These are phyloP conservation scores for Microctenopoma steveboyesi DNA, from an alignment of 2,797 vertebrate species.

Conservation along the genomic window DNA sequence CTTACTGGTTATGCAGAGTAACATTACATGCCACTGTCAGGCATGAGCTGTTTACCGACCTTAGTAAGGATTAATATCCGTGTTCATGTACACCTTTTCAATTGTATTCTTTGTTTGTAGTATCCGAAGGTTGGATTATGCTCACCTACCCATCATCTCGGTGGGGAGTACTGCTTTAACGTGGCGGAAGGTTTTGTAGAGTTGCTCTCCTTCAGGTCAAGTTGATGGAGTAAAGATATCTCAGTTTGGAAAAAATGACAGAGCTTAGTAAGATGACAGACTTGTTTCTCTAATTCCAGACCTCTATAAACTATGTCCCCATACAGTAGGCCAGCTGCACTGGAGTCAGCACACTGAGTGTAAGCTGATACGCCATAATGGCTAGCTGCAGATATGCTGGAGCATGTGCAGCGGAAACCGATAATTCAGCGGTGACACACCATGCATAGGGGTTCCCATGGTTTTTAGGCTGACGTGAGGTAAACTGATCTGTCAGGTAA, in stretches of 20 bases:
- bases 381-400: constrained; percentile 73
- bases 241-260: constrained; percentile 50
- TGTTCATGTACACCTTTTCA: constrained; percentile 3
- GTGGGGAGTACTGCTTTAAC: constrained; percentile 16
- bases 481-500: constrained; percentile 77
- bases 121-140: constrained; percentile 5
- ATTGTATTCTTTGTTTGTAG: neutral
- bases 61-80: constrained; percentile 7
- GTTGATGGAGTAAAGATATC: constrained; percentile 51
- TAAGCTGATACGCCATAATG: constrained; percentile 79
- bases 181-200: constrained; percentile 26
- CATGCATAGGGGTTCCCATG: constrained; percentile 72
- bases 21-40: constrained; percentile 14
- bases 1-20: constrained; percentile 53
- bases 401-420: constrained; percentile 78
- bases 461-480: constrained; percentile 73
- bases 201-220: constrained; percentile 21
- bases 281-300: constrained; percentile 72
- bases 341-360: constrained; percentile 68
- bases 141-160: constrained; percentile 14
- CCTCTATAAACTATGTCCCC: constrained; percentile 70
- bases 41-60: neutral
- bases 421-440: constrained; percentile 79
- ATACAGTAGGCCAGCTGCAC: constrained; percentile 73
- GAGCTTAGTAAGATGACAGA: constrained; percentile 61